Evolutionary conservation across 2,888 invertebrate species (phyloP), one percentile per base, ranked within the genome.

Genomic region (Dicranocentrus wangi): DNA sequence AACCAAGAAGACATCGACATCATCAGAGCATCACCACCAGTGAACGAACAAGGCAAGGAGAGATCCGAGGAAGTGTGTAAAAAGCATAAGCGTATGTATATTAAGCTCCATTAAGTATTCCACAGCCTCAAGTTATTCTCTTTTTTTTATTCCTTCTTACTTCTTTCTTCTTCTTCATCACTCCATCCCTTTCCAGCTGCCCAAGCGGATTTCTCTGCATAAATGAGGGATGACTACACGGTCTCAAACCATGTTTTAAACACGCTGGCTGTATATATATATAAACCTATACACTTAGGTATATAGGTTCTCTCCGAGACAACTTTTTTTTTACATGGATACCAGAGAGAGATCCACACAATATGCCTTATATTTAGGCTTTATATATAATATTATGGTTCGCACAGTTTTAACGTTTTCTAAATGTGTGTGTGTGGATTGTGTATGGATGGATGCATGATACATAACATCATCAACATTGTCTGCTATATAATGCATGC

Each of bases 11-110:
- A 15, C 47, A 47, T 47, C 47, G 47, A 42, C 28, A 2, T 61
- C 28, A 61, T 28, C 55, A 25, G 28, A 43, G 39, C 32, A 71
- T 53, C 21, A 47, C 25, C 47, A 43, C 23, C 19, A n/a, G 60
- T 60, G n/a, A n/a, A 7, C 39, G 39, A 51, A 21, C 17, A 21
- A 43, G n/a, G 13, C 43, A 43, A n/a, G 53, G 61, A 71, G 27
- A 43, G 71, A 60, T 60, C 60, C 27, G 60, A 61, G 71, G 71
- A 71, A 71, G 71, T 71, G 60, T 71, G 71, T 71, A 71, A 71
- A 27, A 60, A 71, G 60, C 70, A 60, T n/a, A n/a, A n/a, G 43
- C 42, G 43, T 19, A 43, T 71, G 47, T 60, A 47, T 63, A 71
- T 71, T 58, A 70, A 43, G 58, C 58, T 70, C 60, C 71, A 61